Evolutionary conservation across 2,797 vertebrate genomes (phyloP).

Genomic region (Rhabdomys pumilio): DNA sequence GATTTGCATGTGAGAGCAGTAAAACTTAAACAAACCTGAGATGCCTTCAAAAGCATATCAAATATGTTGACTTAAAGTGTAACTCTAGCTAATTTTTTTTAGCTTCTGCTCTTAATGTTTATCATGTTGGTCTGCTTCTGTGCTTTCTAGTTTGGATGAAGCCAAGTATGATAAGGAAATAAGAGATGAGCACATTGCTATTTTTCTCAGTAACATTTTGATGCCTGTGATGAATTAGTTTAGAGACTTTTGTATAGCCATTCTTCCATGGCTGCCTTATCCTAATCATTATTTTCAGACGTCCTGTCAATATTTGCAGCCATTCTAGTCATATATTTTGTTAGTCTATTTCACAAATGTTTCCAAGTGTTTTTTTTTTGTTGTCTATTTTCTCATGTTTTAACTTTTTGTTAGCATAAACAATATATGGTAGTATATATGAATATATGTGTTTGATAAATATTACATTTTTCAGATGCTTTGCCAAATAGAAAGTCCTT

Average conservation of each 20-base stretch:
- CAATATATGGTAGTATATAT: background rate
- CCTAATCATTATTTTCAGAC: background rate
- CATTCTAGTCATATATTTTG: background rate
- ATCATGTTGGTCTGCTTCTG: too few relatives aligned
- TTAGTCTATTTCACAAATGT: background rate
- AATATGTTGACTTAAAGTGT: slow-evolving; percentile 3
- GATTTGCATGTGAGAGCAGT: background rate
- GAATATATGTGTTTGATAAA: background rate
- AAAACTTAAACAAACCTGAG: background rate
- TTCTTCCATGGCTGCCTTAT: background rate
- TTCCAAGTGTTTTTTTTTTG: background rate
- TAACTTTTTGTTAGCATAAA: background rate
- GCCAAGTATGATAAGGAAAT: background rate
- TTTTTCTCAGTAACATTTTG: background rate
- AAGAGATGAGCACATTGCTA: background rate
- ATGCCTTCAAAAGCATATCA: background rate
- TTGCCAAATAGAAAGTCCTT: background rate
- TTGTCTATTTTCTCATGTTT: background rate
- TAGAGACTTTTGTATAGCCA: background rate
- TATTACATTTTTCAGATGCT: background rate
- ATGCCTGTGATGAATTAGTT: background rate
- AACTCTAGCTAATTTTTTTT: background rate
- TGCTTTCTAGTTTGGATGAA: background rate
- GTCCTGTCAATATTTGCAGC: background rate
- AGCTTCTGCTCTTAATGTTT: background rate